These are phyloP conservation scores for Papilio protenor DNA, from an alignment of 2,888 invertebrate species.

Conservation along the genomic window DNA sequence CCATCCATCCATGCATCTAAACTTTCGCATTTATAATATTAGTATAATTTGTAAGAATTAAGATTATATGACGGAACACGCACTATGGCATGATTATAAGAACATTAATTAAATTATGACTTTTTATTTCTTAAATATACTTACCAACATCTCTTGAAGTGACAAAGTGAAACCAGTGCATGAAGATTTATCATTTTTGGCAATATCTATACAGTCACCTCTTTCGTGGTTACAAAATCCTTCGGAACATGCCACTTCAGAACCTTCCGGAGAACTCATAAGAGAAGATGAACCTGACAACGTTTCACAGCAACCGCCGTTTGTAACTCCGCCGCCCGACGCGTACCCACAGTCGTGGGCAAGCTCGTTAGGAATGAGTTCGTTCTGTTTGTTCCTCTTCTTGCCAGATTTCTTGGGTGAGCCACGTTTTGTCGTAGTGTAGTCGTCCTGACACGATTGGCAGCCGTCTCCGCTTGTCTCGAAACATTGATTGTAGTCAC, in stretches of 20 bases:
- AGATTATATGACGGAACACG: background rate
- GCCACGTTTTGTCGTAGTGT: constrained; percentile 59
- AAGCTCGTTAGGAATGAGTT: constrained; percentile 87
- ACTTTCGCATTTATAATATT: no score
- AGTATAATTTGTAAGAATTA: no score
- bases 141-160: constrained; percentile 91
- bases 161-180: constrained; percentile 85
- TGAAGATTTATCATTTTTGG: constrained; percentile 71
- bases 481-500: constrained; percentile 68
- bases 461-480: constrained; percentile 70
- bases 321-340: constrained; percentile 86
- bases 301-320: constrained; percentile 88
- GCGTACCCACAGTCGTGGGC: constrained; percentile 95
- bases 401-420: constrained; percentile 72
- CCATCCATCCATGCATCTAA: no score
- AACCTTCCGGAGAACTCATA: constrained; percentile 94
- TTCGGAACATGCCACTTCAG: constrained; percentile 95
- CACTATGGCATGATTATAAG: no score
- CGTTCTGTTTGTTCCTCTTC: constrained; percentile 79
- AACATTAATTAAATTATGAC: background rate
- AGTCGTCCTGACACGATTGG: constrained; percentile 81
- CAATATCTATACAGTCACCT: constrained; percentile 76
- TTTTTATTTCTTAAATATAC: constrained; percentile 50
- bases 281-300: constrained; percentile 89
- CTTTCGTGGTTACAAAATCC: constrained; percentile 92